A percentile compares a stretch with the other conserved stretches of the same genome.
phyloP scores from a whole-genome alignment of 2,888 invertebrate species.

The Embidobia sp. region DNA sequence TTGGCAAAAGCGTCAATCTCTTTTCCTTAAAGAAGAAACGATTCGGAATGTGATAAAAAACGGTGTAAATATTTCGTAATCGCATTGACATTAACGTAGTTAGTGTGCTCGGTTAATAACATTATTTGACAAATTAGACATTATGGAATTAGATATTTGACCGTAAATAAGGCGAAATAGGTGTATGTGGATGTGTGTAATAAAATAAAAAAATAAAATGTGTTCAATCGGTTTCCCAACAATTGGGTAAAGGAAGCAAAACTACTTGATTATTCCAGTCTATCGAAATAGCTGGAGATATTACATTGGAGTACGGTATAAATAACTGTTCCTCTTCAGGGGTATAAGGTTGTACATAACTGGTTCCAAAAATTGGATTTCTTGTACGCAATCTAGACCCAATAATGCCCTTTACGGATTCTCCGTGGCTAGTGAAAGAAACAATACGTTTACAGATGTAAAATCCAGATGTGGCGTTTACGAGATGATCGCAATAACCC shows the following conservation, averaged over 20 bases:
- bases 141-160: too few relatives aligned
- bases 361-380: background rate
- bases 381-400: background rate
- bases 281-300: conserved; percentile 10
- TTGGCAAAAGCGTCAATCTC: too few relatives aligned
- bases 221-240: conserved; percentile 10
- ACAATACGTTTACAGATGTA: too few relatives aligned
- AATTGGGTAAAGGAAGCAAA: conserved; percentile 1
- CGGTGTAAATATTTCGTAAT: too few relatives aligned
- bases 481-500: conserved; percentile 1
- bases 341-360: conserved; percentile 1
- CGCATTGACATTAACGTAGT: too few relatives aligned
- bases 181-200: too few relatives aligned
- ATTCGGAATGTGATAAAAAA: too few relatives aligned
- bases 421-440: background rate
- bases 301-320: background rate
- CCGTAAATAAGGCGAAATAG: too few relatives aligned
- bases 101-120: too few relatives aligned
- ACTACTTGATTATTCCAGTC: background rate
- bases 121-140: too few relatives aligned
- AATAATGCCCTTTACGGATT: background rate
- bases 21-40: too few relatives aligned
- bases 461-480: conserved; percentile 5
- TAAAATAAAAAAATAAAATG: background rate
- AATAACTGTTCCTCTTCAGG: background rate